A percentile compares a stretch with the other conserved stretches of the same genome.
phyloP scores from a whole-genome alignment of 2,113 vertebrate genomes.

The Turnix velox region DNA sequence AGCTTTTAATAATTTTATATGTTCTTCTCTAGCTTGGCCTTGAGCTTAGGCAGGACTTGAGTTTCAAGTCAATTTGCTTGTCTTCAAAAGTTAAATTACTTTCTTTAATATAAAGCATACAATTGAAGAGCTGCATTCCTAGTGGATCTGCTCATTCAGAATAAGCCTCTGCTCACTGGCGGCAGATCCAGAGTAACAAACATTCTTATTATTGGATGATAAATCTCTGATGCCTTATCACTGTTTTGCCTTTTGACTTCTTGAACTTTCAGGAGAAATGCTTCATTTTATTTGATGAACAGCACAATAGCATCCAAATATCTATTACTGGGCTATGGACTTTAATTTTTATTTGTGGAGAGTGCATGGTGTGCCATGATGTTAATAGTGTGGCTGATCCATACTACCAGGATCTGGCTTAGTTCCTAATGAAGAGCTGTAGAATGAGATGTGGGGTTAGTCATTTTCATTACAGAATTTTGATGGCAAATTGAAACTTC shows the following conservation, averaged over 20 bases:
- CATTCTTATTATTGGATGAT: slow-evolving; percentile 60
- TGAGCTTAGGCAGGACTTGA: slow-evolving; percentile 47
- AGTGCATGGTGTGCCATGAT: not conserved
- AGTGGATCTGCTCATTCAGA: slow-evolving; percentile 39
- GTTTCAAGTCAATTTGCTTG: slow-evolving; percentile 64
- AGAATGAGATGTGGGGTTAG: not conserved
- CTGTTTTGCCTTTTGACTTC: slow-evolving; percentile 55
- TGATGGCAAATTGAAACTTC: not conserved
- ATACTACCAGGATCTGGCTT: not conserved
- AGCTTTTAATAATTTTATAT: slow-evolving; percentile 48
- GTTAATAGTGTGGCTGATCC: not conserved
- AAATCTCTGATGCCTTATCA: slow-evolving; percentile 55
- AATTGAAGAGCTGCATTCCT: slow-evolving; percentile 36
- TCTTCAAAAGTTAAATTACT: slow-evolving; percentile 60
- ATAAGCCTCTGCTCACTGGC: not conserved
- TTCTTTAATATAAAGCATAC: slow-evolving; percentile 58
- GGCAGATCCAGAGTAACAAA: slow-evolving; percentile 44
- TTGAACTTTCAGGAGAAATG: slow-evolving; percentile 59
- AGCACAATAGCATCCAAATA: slow-evolving; percentile 53
- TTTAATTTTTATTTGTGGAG: slow-evolving; percentile 35
- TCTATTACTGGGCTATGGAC: slow-evolving; percentile 41
- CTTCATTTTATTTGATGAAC: slow-evolving; percentile 45
- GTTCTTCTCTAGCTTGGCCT: slow-evolving; percentile 32
- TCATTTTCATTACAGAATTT: not conserved
- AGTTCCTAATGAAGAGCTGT: not conserved